A percentile compares a stretch with the other conserved stretches of the same genome.
Conservation (phyloP, 2,113 vertebrate species). For the Catharus fuscescens region DNA sequence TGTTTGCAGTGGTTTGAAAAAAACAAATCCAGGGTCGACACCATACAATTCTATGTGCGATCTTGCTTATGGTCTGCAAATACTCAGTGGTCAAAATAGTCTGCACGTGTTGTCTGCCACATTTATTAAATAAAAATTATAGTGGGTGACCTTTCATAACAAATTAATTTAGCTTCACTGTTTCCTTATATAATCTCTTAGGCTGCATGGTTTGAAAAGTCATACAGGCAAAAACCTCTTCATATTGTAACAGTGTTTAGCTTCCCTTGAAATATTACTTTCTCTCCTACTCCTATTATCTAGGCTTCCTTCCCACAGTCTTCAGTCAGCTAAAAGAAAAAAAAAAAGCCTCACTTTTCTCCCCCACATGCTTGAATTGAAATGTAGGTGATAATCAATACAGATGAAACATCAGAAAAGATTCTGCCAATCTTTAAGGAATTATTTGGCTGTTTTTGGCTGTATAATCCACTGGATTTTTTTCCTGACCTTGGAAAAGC, state of each 20-base stretch:
- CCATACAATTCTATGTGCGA: background rate
- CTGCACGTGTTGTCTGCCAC: background rate
- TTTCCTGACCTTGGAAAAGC: background rate
- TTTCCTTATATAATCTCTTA: background rate
- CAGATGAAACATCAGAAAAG: background rate
- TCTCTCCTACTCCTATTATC: background rate
- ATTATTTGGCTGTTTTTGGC: background rate
- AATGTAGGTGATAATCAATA: background rate
- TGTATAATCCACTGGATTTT: background rate
- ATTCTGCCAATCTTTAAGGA: background rate
- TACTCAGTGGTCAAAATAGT: background rate
- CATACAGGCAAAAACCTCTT: background rate
- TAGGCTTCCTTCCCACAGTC: background rate
- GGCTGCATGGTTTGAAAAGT: background rate
- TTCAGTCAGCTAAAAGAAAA: background rate
- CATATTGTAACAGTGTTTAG: background rate
- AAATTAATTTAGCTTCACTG: background rate
- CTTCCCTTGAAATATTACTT: background rate
- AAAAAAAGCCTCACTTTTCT: background rate
- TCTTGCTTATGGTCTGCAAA: background rate
- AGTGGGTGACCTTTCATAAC: background rate
- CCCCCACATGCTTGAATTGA: background rate
- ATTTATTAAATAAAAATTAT: background rate
- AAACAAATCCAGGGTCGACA: background rate
- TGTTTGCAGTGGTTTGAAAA: background rate